Evolutionary conservation across 2,113 vertebrate species (phyloP), one percentile per base, ranked within the genome.

Genomic region (Aegypius monachus): DNA sequence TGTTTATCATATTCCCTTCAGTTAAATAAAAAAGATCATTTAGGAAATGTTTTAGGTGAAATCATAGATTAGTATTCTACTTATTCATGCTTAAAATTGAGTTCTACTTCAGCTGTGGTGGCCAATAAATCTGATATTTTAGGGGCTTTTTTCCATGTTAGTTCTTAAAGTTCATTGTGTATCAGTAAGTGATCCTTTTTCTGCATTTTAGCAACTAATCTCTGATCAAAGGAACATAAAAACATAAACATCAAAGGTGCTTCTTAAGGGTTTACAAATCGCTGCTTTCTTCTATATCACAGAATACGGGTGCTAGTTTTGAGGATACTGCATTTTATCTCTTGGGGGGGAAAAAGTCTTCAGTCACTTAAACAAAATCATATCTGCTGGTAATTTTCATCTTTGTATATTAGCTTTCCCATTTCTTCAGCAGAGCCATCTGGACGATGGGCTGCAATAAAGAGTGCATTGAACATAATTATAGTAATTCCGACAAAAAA

Each of bases 171-270:
- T 65, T 91, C 38, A 23, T 68, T 90, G 71, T 74, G 18, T 21
- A 40, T 84, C 52, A 87, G 83, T 56, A 95, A 96, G 40, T 0
- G 3, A 88, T 82, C n/a, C 88, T 62, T 83, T 77, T 79, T 23
- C 85, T 58, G n/a, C 78, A 63, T 81, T 90, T 79, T 81, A 80
- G 52, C 40, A 85, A 13, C 58, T 95, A 93, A 96, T 90, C 34
- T 79, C 80, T 90, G 55, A 91, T 94, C 65, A 96, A 94, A 79
- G 85, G 67, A 93, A 25, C 52, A 86, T 34, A 94, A 90, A 93
- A 85, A 31, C 27, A 47, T 63, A 40, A 88, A 56, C 66, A 81
- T 96, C 66, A 90, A 95, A 95, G 42, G 75, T 93, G 15, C 8
- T 81, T 91, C 75, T 95, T 79, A 89, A 83, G 22, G 47, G 20